Base-by-base conservation (phyloP, 2,888 invertebrate genomes). In the Harpalus rufipes region DNA sequence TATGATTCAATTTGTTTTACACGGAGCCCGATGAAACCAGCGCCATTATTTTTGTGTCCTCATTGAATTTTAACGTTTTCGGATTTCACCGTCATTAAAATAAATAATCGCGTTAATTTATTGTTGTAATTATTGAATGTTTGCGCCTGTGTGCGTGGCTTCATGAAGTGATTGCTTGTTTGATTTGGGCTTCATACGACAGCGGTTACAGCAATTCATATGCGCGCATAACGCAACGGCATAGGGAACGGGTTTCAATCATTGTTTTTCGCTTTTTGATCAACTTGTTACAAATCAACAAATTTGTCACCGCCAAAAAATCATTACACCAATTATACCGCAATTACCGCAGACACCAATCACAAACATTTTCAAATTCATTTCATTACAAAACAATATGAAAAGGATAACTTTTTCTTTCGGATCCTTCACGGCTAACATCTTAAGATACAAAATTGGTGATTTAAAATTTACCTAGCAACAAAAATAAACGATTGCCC, bases 1-100 rank as follows among this genome's bases (percentile, higher is more conserved):
- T 85, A 85, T 85, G 85, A 85, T 85, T 85, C 85, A 85, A 85
- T 85, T 85, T 85, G 80, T 85, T 85, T 85, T 84, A 84, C 84
- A 84, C 80, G 68, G 80, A 14, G 56, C 44, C 44, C 72, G 72
- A 44, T 61, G 79, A 81, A 81, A 81, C 61, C 41, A 25, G 16
- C 81, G 81, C 84, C 68, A 84, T 84, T 84, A 84, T 84, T 84
- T 84, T 84, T 84, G 61, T 56, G 83, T 83, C 74, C 59, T 76
- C 83, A 83, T 83, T 83, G 83, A 83, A 83, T 83, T 83, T 83
- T 74, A 83, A 83, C 83, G 83, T 59, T 83, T 82, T 83, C 83
- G 74, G 61, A 63, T 68, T 82, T 68, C 32, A 51, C 82, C 72
- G 44, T 74, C 83, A 83, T 83, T 83, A 83, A 83, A 83, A 83